Evolutionary conservation across 2,888 invertebrate genomes (phyloP), one percentile per base, ranked within the genome.

Genomic region (Hydrotaea cyrtoneurina): DNA sequence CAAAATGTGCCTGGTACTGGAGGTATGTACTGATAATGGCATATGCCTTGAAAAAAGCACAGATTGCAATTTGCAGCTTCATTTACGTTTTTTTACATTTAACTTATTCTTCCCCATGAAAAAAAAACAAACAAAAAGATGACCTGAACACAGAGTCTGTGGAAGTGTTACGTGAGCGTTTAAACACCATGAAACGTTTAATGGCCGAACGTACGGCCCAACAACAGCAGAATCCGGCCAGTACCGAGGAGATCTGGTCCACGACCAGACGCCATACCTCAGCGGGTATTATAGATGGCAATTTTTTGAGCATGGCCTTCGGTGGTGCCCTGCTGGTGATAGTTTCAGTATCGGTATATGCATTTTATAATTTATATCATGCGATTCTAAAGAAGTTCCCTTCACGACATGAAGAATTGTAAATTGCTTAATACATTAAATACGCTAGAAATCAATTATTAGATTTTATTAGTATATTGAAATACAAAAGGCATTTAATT

Each of bases 321-420:
- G 96, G 95, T 0, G 95, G 95, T 0, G 96, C 96, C 0, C 93
- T 97, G 3, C 88, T 96, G 11, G 95, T 97, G 59, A 97, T 97
- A 80, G 92, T 97, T 10, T 95, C 95, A 88, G 97, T 97, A 55
- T 96, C 97, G 75, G 94, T 96, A 0, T 97, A 97, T 89, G 97
- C 97, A 0, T 97, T 97, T 91, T 96, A 96, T 88, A 97, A 96
- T 91, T 93, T 97, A 0, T 96, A 96, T 90, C 93, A 95, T 88
- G 96, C 96, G 17, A 96, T 97, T 73, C 91, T 96, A 43, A 97
- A 96, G 92, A 96, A 96, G 92, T 97, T 97, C 89, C 96, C 96
- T 0, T 95, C 96, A 0, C 94, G 94, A 69, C 97, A 97, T 89
- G 96, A 96, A 43, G 97, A 97, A 92, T 92, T 97, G 90, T 97